A percentile compares a stretch with the other conserved stretches of the same genome.
These are phyloP conservation scores for Ciconia maguari DNA, from an alignment of 2,113 vertebrate genomes.

Conservation along the genomic window DNA sequence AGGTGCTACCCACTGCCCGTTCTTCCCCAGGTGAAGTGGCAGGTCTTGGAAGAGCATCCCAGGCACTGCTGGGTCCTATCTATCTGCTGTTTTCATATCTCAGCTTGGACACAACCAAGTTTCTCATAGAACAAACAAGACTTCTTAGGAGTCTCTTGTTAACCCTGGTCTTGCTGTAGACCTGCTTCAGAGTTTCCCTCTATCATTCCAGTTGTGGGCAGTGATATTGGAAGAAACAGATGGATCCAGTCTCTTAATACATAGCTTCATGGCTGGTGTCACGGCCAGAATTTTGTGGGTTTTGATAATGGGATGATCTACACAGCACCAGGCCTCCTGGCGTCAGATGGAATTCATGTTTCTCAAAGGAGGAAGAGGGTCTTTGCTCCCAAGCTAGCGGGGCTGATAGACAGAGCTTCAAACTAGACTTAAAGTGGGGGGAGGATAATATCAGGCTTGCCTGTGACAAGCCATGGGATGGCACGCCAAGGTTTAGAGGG, in stretches of 20 bases:
- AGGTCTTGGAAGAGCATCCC: background rate
- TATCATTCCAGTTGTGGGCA: background rate
- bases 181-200: background rate
- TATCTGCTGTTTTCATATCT: background rate
- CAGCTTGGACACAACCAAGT: background rate
- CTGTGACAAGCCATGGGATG: background rate
- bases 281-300: accelerated
- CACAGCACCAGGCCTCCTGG: background rate
- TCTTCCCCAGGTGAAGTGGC: background rate
- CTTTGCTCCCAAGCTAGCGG: background rate
- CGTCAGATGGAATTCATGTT: background rate
- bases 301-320: background rate
- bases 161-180: background rate
- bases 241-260: background rate
- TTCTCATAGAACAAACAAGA: background rate
- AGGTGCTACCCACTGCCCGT: background rate
- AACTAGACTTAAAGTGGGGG: background rate
- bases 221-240: background rate
- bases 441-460: background rate
- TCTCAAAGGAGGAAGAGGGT: background rate
- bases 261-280: background rate
- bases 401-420: background rate
- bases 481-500: background rate
- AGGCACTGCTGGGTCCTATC: background rate
- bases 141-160: background rate